These are phyloP conservation scores for Syritta pipiens DNA, from an alignment of 2,888 invertebrate genomes.

Conservation along the genomic window DNA sequence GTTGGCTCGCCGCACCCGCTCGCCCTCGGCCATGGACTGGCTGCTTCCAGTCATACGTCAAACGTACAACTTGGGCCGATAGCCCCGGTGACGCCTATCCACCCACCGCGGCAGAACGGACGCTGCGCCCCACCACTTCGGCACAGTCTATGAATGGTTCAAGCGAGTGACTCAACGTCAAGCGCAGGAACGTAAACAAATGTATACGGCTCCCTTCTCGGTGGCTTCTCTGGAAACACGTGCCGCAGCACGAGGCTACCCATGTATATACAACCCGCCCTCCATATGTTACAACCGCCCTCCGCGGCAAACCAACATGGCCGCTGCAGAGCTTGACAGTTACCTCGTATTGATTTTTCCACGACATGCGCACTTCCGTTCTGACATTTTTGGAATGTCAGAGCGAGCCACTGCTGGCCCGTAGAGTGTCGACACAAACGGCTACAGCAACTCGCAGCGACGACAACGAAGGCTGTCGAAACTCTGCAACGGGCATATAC, in stretches of 20 bases:
- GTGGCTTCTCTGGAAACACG: conserved; percentile 25
- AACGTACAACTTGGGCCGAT: conserved; percentile 53
- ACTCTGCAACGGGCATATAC: conserved; percentile 59
- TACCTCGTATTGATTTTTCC: conserved; percentile 61
- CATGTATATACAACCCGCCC: conserved; percentile 3
- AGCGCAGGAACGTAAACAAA: conserved; percentile 53
- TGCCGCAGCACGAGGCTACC: conserved; percentile 38
- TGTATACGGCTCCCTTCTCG: conserved; percentile 6
- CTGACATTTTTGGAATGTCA: conserved; percentile 44
- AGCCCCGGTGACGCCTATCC: conserved; percentile 55
- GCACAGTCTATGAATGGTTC: conserved; percentile 50
- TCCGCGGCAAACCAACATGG: conserved; percentile 49
- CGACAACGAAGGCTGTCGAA: conserved; percentile 46
- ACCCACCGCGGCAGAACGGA: background rate
- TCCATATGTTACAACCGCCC: conserved; percentile 25
- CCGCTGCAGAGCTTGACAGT: conserved; percentile 52
- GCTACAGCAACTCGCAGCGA: conserved; percentile 22
- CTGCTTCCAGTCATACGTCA: conserved; percentile 46
- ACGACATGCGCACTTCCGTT: conserved; percentile 48
- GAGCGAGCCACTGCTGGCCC: conserved; percentile 39
- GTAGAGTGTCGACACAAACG: conserved; percentile 50
- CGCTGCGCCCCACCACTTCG: background rate
- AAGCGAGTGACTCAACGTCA: conserved; percentile 35
- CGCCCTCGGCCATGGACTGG: conserved; percentile 13
- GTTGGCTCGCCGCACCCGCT: conserved; percentile 34